phyloP scores from a whole-genome alignment of 2,113 vertebrate species.

The Ammodytes dubius region DNA sequence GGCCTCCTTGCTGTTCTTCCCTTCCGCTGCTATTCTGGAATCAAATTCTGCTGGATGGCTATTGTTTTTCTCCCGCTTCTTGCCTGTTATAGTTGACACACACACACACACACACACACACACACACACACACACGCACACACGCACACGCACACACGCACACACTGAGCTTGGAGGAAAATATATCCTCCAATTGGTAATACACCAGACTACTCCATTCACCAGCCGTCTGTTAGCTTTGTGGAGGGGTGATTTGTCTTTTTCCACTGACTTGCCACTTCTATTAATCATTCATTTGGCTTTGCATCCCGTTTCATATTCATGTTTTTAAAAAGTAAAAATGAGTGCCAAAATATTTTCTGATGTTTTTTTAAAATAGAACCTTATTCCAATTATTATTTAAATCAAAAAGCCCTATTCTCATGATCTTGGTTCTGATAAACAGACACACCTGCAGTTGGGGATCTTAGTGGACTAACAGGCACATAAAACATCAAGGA shows the following conservation, averaged over 20 bases:
- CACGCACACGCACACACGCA: slow-evolving; percentile 23
- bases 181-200: background rate
- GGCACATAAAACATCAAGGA: slow-evolving; percentile 33
- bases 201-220: slow-evolving; percentile 26
- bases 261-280: background rate
- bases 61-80: slow-evolving; percentile 39
- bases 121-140: slow-evolving; percentile 17
- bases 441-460: background rate
- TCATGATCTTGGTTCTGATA: background rate
- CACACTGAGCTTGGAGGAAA: slow-evolving; percentile 9
- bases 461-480: slow-evolving; percentile 4
- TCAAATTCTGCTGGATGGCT: slow-evolving; percentile 25
- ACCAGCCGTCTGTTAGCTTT: slow-evolving; percentile 17
- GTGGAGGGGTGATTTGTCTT: background rate
- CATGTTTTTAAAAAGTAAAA: background rate
- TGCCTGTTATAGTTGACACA: slow-evolving; percentile 26
- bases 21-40: slow-evolving; percentile 32
- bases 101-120: slow-evolving; percentile 28
- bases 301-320: too few relatives aligned
- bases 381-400: background rate
- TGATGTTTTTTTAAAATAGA: background rate
- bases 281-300: background rate
- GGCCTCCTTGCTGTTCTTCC: slow-evolving; percentile 13
- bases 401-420: slow-evolving; percentile 12
- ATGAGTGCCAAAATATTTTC: background rate